Base-by-base conservation (phyloP, 2,888 invertebrate species). In the Cosmorhoe ocellata region DNA sequence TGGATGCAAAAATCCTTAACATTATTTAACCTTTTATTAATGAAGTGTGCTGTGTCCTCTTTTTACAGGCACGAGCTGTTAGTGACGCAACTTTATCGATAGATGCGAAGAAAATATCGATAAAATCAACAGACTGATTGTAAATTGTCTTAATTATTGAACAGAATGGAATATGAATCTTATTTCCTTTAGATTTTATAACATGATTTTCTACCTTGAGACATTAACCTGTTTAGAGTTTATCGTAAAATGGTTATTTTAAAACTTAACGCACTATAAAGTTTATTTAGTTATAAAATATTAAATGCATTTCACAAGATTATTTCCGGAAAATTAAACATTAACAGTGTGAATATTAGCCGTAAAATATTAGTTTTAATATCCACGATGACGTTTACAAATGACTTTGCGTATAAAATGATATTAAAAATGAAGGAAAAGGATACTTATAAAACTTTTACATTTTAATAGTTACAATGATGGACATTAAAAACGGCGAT, bases 21-120 rank as follows among this genome's bases (percentile, higher is more conserved):
- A 74, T 75, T 82, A 84, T 84, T 85, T 84, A 82, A 84, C 79
- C 79, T 81, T 82, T 81, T 81, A 76, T 77, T 83, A 84, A 80
- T 83, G 82, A 85, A 84, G 86, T 83, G 82, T 81, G 78, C 74
- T 60, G 62, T 69, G 74, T 83, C 76, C 71, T 84, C 77, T 79
- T 84, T 81, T 85, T 83, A 77, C 69, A 51, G 76, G 81, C 84
- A 84, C 84, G 84, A 79, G 84, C 74, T 71, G 46, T 10, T 71
- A 81, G 81, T 72, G 82, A 63, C 67, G 81, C 46, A 59, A 42
- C n/a, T 13, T 37, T 26, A 40, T 55, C 39, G 47, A 49, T 44
- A 14, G 4, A 1, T 18, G 9, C 8, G 1, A 8, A 7, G 1
- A 24, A 1, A 24, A n/a, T 45, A 45, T 48, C 46, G 50, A 48